These are phyloP conservation scores for Pristionchus fissidentatus DNA, from an alignment of 2,888 invertebrate genomes.

Conservation along the genomic window DNA sequence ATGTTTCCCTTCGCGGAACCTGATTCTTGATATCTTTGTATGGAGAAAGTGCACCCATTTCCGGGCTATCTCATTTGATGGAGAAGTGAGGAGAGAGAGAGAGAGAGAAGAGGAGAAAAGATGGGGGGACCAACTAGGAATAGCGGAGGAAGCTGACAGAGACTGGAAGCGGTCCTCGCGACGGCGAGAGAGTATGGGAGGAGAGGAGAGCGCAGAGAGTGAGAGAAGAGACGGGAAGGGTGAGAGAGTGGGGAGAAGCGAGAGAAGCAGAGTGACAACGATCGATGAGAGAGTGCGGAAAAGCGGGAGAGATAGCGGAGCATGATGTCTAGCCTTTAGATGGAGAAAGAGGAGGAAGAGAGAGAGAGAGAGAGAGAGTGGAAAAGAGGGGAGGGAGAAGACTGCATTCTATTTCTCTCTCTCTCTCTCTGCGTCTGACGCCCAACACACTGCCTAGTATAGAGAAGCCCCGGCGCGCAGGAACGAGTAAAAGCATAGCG, in stretches of 20 bases:
- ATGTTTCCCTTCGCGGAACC: no score
- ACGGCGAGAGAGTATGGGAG: not conserved
- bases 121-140: constrained; percentile 25
- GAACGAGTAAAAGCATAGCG: not conserved
- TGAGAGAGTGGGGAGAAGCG: not conserved
- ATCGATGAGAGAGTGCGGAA: constrained; percentile 14
- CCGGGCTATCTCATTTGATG: not conserved
- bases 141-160: not conserved
- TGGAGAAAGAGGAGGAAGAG: not conserved
- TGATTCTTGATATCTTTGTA: not conserved
- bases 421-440: not conserved
- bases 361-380: not conserved
- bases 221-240: not conserved
- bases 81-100: not conserved
- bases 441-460: constrained; percentile 35
- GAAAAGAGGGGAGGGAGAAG: not conserved
- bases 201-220: not conserved
- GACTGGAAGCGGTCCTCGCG: not conserved
- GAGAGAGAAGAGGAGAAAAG: not conserved
- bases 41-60: constrained; percentile 9
- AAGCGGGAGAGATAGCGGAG: constrained; percentile 10
- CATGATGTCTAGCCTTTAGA: not conserved
- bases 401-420: constrained; percentile 24
- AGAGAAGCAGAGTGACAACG: not conserved
- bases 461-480: no score